Evolutionary conservation across 2,797 vertebrate species (phyloP).

Genomic region (Choloepus didactylus): DNA sequence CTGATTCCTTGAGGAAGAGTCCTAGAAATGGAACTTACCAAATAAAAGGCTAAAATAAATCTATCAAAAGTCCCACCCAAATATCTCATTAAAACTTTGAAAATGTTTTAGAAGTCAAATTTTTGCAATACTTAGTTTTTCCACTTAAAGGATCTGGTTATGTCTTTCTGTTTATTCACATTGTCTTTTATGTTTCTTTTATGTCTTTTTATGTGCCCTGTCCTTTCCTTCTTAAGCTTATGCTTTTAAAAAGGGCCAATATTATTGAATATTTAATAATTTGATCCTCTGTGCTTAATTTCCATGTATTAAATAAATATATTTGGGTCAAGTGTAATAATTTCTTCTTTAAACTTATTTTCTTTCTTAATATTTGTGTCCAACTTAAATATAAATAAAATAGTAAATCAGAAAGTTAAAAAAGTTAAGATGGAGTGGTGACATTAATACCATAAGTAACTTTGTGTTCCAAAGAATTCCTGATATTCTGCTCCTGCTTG

Average conservation of each 20-base stretch:
- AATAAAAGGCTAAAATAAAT: conserved; percentile 1
- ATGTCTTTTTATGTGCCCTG: background rate
- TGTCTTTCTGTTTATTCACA: conserved; percentile 27
- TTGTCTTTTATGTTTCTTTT: background rate
- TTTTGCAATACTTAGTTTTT: conserved; percentile 32
- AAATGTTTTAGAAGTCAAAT: conserved; percentile 46
- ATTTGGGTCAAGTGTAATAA: conserved; percentile 8
- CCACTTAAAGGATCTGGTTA: background rate
- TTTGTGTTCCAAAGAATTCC: background rate
- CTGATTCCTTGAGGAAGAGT: conserved; percentile 44
- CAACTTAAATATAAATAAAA: conserved; percentile 43
- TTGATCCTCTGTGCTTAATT: background rate
- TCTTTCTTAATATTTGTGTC: conserved; percentile 21
- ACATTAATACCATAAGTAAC: background rate
- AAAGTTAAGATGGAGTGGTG: background rate
- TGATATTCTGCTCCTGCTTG: background rate
- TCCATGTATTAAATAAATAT: background rate
- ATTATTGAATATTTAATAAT: background rate
- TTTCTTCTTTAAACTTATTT: conserved; percentile 49
- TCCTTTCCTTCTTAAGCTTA: conserved; percentile 5
- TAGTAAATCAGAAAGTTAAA: background rate
- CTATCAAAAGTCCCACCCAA: background rate
- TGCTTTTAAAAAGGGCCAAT: background rate
- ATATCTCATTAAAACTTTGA: background rate
- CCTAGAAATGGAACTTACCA: conserved; percentile 16